Conservation (phyloP, 2,797 vertebrate genomes). For the Hybognathus amarus region DNA sequence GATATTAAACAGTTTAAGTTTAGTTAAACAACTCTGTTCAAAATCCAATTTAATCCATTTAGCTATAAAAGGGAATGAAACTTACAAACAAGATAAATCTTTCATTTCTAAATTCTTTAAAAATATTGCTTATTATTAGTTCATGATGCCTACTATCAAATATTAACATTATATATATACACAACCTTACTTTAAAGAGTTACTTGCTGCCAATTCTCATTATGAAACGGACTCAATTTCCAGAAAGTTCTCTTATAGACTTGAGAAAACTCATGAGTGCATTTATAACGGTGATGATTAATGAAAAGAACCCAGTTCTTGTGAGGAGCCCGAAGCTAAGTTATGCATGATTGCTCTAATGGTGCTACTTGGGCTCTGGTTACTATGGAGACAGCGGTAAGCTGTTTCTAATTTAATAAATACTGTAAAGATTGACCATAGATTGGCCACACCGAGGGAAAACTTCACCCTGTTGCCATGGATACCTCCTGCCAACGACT, state of each 20-base stretch:
- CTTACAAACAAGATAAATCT: neutral
- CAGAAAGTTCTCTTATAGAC: neutral
- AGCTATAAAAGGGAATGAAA: neutral
- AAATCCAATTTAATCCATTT: neutral
- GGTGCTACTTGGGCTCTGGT: slow-evolving; percentile 51
- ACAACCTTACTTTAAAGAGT: neutral
- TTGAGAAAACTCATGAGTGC: neutral
- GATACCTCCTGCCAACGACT: slow-evolving; percentile 50
- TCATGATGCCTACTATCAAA: neutral
- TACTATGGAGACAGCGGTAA: slow-evolving; percentile 71
- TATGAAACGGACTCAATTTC: neutral
- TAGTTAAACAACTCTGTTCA: neutral
- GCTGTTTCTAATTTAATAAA: slow-evolving; percentile 67
- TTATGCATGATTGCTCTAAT: slow-evolving; percentile 20
- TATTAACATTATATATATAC: neutral
- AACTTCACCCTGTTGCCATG: slow-evolving; percentile 67
- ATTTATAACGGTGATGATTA: slow-evolving; percentile 27
- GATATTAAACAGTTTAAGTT: neutral
- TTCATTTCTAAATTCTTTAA: neutral
- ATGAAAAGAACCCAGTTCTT: neutral
- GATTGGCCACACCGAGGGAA: slow-evolving; percentile 55
- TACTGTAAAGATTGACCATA: slow-evolving; percentile 66
- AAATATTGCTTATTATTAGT: neutral
- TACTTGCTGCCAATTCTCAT: neutral
- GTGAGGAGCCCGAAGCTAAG: slow-evolving; percentile 4